Evolutionary conservation across 2,113 vertebrate species (phyloP).

Genomic region (Lota lota): DNA sequence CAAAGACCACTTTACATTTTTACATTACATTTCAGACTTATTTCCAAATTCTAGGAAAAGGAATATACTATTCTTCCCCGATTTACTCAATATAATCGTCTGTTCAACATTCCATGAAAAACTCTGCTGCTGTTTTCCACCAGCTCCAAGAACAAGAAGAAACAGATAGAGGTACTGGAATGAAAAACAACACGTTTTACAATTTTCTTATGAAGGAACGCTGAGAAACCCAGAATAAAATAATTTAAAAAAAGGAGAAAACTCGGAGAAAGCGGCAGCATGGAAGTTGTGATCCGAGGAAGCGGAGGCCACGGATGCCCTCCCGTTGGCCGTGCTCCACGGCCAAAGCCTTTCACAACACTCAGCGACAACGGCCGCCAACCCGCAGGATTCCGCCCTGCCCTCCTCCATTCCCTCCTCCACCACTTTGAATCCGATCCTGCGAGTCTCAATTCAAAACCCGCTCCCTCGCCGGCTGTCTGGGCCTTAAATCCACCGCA

Average conservation of each 20-base stretch:
- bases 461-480: constrained; percentile 45
- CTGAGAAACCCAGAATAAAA: no score
- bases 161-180: no score
- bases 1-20: no score
- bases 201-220: no score
- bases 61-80: no score
- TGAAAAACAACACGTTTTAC: no score
- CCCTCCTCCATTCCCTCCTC: constrained; percentile 62
- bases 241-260: neutral
- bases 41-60: constrained; percentile 17
- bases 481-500: constrained; percentile 55
- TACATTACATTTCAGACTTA: neutral
- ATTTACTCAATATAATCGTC: no score
- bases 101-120: no score
- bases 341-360: constrained; percentile 51
- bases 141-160: no score
- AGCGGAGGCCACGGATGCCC: constrained; percentile 62
- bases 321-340: constrained; percentile 49
- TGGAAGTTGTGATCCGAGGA: constrained; percentile 57
- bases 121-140: no score
- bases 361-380: constrained; percentile 39
- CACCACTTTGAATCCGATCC: constrained; percentile 60
- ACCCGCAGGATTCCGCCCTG: constrained; percentile 55
- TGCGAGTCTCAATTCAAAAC: constrained; percentile 46
- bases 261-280: constrained; percentile 39